Evolutionary conservation across 2,888 invertebrate species (phyloP).

Genomic region (Dasypolia templi): DNA sequence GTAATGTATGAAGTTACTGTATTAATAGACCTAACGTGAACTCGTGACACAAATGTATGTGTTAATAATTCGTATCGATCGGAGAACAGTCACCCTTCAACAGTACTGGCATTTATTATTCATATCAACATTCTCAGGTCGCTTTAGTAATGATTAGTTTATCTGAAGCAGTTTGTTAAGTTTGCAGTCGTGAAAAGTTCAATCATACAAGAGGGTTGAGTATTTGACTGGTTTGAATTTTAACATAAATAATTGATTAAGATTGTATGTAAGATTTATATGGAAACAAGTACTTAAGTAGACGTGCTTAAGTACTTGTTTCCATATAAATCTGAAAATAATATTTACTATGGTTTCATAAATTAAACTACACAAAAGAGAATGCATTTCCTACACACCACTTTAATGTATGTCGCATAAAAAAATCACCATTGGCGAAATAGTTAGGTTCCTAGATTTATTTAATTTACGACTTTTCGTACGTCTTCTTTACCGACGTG

Average conservation of each 20-base stretch:
- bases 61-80: constrained; percentile 32
- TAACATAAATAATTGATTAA: background rate
- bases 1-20: background rate
- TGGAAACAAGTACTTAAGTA: background rate
- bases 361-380: background rate
- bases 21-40: background rate
- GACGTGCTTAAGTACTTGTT: too few relatives aligned
- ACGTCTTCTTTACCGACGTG: background rate
- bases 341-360: background rate
- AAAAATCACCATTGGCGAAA: background rate
- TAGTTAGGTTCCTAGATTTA: background rate
- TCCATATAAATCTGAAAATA: too few relatives aligned
- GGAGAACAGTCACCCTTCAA: constrained; percentile 16
- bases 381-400: background rate
- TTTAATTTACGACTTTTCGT: background rate
- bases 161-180: background rate
- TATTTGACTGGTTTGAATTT: too few relatives aligned
- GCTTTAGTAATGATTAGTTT: constrained; percentile 10
- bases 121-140: constrained; percentile 21
- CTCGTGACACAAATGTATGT: background rate
- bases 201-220: background rate
- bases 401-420: background rate
- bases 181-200: background rate
- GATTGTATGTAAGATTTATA: background rate
- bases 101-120: constrained; percentile 35